These are phyloP conservation scores for Belgica antarctica DNA, from an alignment of 2,888 invertebrate genomes.

Conservation along the genomic window DNA sequence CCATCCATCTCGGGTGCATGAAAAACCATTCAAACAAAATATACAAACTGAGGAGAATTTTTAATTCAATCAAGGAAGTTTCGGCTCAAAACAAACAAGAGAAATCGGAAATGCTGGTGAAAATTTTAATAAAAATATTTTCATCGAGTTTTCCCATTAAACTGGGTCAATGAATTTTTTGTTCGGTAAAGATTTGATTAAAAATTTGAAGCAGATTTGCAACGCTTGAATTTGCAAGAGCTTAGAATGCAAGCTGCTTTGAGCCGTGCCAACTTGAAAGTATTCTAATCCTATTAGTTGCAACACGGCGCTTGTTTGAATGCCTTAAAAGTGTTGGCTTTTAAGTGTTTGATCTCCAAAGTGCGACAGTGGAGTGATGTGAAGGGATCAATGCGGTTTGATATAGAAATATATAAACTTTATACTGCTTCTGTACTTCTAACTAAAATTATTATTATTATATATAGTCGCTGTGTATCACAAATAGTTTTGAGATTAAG, in stretches of 20 bases:
- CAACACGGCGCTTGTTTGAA: neutral
- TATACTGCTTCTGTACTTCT: too few relatives aligned
- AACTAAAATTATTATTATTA: too few relatives aligned
- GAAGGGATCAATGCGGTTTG: neutral
- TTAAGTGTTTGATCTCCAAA: too few relatives aligned
- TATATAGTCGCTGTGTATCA: too few relatives aligned
- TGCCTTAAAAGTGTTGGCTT: too few relatives aligned
- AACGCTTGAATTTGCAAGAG: neutral
- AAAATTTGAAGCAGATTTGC: neutral
- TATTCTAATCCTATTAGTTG: slow-evolving; percentile 14
- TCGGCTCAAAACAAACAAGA: neutral
- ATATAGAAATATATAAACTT: too few relatives aligned
- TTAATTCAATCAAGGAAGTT: neutral
- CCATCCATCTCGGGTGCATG: slow-evolving; percentile 8
- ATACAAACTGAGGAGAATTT: neutral
- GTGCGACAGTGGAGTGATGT: neutral
- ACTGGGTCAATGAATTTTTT: neutral
- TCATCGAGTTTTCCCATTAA: neutral
- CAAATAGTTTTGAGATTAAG: too few relatives aligned
- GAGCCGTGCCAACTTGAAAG: neutral
- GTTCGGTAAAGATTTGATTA: neutral
- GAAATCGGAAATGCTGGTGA: slow-evolving; percentile 16
- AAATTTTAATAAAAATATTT: slow-evolving; percentile 16
- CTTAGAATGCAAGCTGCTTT: neutral
- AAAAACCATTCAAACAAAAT: neutral